These are phyloP conservation scores for Pantherophis vulpinus DNA, from an alignment of 2,797 vertebrate species.

Conservation along the genomic window DNA sequence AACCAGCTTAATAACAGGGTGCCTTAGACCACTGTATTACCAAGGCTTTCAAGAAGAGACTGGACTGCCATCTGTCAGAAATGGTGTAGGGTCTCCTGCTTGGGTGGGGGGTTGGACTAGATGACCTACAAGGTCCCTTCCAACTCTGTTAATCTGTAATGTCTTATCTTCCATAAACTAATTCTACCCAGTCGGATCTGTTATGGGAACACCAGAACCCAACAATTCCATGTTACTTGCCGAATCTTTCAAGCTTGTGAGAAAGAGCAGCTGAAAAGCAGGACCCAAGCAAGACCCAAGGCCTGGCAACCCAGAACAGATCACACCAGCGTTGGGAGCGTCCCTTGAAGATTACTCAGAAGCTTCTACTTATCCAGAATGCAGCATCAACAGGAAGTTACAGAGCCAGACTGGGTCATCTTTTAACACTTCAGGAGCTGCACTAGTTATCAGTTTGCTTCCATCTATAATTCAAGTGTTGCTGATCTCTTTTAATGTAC, in stretches of 20 bases:
- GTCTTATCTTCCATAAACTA: background rate
- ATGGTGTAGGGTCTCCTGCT: no score
- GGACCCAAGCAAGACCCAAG: background rate
- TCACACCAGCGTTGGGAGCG: background rate
- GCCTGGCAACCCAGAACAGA: background rate
- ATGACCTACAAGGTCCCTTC: no score
- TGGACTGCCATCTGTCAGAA: no score
- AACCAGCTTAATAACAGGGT: no score
- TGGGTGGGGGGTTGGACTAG: no score
- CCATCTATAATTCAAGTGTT: background rate
- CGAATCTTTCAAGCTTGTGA: background rate
- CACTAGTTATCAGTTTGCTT: background rate
- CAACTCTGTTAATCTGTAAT: no score
- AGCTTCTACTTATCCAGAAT: background rate
- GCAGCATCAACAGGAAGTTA: background rate
- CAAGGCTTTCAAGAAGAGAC: no score
- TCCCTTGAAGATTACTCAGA: background rate
- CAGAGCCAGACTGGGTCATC: background rate
- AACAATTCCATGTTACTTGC: background rate
- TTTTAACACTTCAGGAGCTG: background rate
- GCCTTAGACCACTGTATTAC: no score
- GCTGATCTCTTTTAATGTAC: background rate
- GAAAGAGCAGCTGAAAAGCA: background rate
- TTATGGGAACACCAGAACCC: background rate
- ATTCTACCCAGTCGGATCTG: background rate